phyloP scores from a whole-genome alignment of 2,888 invertebrate genomes.

The Syritta pipiens region DNA sequence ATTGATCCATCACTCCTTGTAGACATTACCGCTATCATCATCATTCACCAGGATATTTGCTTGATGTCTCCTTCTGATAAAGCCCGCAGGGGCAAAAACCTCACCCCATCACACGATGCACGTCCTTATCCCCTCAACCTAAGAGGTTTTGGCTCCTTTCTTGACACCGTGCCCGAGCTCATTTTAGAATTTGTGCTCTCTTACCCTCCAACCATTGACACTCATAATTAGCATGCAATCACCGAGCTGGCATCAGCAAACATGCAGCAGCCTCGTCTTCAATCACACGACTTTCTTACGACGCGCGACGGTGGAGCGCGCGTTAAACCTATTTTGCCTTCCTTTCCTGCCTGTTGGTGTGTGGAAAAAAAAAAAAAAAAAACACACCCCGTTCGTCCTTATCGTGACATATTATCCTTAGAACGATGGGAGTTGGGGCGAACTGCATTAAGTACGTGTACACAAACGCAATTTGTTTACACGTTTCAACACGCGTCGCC shows the following conservation, averaged over 20 bases:
- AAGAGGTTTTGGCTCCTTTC: too few species aligned
- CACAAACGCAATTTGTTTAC: conserved; percentile 66
- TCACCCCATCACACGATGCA: too few species aligned
- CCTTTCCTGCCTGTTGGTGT: conserved; percentile 17
- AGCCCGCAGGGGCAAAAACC: too few species aligned
- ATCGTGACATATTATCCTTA: conserved; percentile 9
- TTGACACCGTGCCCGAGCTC: conserved; percentile 33
- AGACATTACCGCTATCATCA: too few species aligned
- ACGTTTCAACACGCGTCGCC: conserved; percentile 49
- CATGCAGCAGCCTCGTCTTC: conserved; percentile 56
- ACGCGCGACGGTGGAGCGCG: background rate
- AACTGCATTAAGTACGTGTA: conserved; percentile 46
- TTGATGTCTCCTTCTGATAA: too few species aligned
- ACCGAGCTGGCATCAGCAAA: conserved; percentile 59
- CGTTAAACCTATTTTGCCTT: conserved; percentile 46
- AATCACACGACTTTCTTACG: conserved; percentile 52
- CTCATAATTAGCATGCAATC: conserved; percentile 58
- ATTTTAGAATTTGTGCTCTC: conserved; percentile 13
- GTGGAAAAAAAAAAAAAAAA: background rate
- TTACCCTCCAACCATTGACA: conserved; percentile 36
- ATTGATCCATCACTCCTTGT: too few species aligned
- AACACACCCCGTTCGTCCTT: background rate
- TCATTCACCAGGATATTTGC: too few species aligned
- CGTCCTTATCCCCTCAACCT: too few species aligned
- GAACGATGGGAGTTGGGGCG: conserved; percentile 3